Evolutionary conservation across 2,888 invertebrate species (phyloP), one percentile per base, ranked within the genome.

Genomic region (Pardosa pseudoannulata): DNA sequence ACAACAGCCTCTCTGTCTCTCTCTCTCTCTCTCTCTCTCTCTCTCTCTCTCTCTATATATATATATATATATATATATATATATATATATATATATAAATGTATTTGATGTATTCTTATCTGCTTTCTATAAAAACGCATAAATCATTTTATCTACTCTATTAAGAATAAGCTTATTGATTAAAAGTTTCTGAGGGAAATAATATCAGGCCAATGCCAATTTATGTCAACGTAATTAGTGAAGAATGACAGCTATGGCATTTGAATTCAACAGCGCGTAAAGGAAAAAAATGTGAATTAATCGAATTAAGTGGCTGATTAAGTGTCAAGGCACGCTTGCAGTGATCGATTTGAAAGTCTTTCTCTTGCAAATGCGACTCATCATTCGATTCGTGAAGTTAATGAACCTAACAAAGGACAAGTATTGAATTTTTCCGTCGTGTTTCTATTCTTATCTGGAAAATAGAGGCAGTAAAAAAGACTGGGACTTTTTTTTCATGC

Each of bases 281-380:
- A 5, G 2, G 16, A 46, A 13, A 13, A 13, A 13, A 13, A 2
- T 46, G 6, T 5, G 41, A 46, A 46, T 46, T 46, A 46, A 46
- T 46, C 9, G 41, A 46, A 46, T 46, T 46, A 46, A 46, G 41
- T 46, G 56, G 19, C 16, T 56, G 56, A 56, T 56, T 56, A 56
- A 56, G 56, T 23, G 23, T 23, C 23, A 56, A 56, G 23, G 23
- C 56, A 56, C 23, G 23, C 56, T 19, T 56, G 23, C 56, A 56
- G 3, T 56, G 56, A 56, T 23, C 56, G 23, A 56, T 56, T 23
- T 23, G 23, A 5, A 16, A 19, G 56, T 56, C 23, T 56, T 56
- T 56, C 19, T 19, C 5, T 56, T 23, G 56, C 11, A 23, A 56
- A 56, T 56, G 56, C 23, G 56, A 16, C 56, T 16, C 56, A 56